Evolutionary conservation across 2,797 vertebrate genomes (phyloP), one percentile per base, ranked within the genome.

Genomic region (Gymnocypris eckloni): DNA sequence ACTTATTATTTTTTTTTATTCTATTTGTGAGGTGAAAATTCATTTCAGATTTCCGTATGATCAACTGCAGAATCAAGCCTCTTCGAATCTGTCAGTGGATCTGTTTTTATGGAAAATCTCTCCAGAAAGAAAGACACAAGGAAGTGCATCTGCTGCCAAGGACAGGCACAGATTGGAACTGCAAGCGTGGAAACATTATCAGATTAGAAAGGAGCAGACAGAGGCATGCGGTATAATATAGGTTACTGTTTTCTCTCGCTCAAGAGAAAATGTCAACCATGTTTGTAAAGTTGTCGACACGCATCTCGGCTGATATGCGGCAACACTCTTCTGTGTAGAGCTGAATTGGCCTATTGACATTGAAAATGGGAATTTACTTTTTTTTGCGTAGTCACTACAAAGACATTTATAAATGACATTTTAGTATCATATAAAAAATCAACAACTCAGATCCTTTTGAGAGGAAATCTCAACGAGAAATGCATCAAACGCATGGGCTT

Each of bases 211-310:
- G 33, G 67, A 69, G 64, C 37, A 78, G 33, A 13, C 67, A 54
- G 72, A 56, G n/a, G 37, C 59, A 67, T 64, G 81, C 7, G 28
- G 56, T 87, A 76, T 81, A 86, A 85, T 82, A 70, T 67, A 75
- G 22, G 79, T 76, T 79, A 88, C 67, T 73, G 84, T 81, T 83
- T 84, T 84, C 79, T 76, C 80, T 88, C 41, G 64, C 69, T 59
- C 64, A 66, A 66, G 41, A 86, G 75, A 81, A 87, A 89, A 89
- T 87, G 89, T 85, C 89, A 90, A 77, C 41, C 75, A 39, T 84
- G 86, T 86, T 79, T 85, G 79, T 78, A 61, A 79, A 77, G 66
- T 52, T 86, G 85, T 85, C 71, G 82, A 87, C 85, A 86, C n/a
- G 73, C 22, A 83, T 54, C 67, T n/a, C 64, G 6, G 66, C 72